These are phyloP conservation scores for Chaenodraco wilsoni DNA, from an alignment of 2,797 vertebrate species.

Conservation along the genomic window DNA sequence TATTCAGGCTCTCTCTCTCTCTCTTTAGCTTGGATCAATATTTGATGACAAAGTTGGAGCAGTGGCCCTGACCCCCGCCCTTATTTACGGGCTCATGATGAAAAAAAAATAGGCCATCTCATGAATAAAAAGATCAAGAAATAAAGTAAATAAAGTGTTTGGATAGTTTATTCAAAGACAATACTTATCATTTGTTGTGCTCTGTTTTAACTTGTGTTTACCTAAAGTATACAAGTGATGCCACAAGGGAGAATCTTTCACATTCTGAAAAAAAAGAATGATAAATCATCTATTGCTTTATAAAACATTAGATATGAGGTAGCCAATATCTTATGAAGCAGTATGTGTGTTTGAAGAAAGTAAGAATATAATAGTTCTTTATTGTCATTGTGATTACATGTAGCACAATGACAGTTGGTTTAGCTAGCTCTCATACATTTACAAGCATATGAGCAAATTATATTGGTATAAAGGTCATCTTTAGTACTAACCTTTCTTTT, in stretches of 20 bases:
- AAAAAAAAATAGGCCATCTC: neutral
- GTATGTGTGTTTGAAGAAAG: neutral
- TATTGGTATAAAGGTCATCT: too few species aligned
- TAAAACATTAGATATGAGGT: neutral
- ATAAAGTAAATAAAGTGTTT: neutral
- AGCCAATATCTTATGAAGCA: neutral
- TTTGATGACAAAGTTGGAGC: neutral
- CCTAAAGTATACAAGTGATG: neutral
- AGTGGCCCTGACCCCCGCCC: neutral
- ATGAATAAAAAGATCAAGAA: neutral
- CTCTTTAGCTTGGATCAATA: neutral
- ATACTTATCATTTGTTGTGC: neutral
- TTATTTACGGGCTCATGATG: neutral
- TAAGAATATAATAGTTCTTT: too few species aligned
- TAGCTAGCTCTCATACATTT: too few species aligned
- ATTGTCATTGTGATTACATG: too few species aligned
- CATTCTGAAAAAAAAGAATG: neutral
- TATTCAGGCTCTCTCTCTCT: neutral
- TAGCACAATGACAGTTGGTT: too few species aligned
- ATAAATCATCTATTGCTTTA: neutral
- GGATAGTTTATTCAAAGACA: neutral
- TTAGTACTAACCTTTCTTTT: too few species aligned
- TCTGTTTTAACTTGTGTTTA: neutral
- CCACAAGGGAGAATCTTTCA: neutral
- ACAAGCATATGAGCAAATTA: too few species aligned